Evolutionary conservation across 1,140 invertebrate species (phyloP).

Genomic region (Oncopodura yosiiana): DNA sequence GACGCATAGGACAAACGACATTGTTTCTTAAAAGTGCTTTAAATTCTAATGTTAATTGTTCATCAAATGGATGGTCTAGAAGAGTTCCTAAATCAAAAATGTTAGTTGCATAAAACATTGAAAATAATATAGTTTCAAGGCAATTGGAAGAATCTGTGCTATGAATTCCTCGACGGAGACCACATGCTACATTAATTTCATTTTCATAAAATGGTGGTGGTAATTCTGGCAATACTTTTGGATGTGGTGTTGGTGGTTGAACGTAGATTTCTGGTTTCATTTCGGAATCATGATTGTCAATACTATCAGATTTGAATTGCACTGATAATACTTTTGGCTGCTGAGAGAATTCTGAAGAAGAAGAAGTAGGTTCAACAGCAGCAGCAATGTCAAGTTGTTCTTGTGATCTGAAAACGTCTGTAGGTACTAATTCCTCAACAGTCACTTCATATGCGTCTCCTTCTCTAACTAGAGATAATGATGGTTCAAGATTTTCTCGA

Average conservation of each 20-base stretch:
- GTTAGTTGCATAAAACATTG: constrained; percentile 20
- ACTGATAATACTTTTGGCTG: not conserved
- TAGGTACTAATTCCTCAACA: constrained; percentile 12
- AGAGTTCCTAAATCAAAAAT: constrained; percentile 12
- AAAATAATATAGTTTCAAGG: constrained; percentile 17
- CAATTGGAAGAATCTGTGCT: constrained; percentile 5
- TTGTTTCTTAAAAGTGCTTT: constrained; percentile 3
- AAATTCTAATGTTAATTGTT: constrained; percentile 2
- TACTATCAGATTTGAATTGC: constrained; percentile 5
- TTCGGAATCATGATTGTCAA: not conserved
- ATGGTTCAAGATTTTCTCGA: not conserved
- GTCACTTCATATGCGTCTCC: constrained; percentile 22
- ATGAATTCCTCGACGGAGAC: constrained; percentile 14
- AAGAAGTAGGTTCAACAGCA: too few species aligned
- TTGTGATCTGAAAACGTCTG: not conserved
- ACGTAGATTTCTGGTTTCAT: not conserved
- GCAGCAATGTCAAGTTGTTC: not conserved
- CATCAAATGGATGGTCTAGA: constrained; percentile 2
- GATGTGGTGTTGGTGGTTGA: too few species aligned
- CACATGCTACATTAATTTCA: constrained; percentile 23
- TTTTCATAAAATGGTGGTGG: constrained; percentile 22
- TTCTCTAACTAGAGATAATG: constrained; percentile 7
- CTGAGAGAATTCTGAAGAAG: not conserved
- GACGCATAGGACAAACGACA: constrained; percentile 14
- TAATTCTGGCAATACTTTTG: not conserved